Conservation (phyloP, 2,113 vertebrate genomes). For the Candoia aspera region DNA sequence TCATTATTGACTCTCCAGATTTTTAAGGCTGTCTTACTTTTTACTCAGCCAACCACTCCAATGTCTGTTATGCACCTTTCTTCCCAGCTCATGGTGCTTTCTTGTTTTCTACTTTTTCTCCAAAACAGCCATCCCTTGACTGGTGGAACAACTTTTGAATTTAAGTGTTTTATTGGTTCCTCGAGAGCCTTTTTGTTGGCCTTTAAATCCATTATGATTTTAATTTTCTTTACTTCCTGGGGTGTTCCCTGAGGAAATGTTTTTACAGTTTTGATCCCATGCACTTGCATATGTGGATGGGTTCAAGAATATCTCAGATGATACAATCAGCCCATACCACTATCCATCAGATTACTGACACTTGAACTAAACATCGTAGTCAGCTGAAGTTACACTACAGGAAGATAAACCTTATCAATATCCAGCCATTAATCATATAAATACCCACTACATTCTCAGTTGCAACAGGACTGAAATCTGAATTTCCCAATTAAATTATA, state of each 20-base stretch:
- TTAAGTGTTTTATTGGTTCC: neutral
- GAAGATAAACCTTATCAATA: neutral
- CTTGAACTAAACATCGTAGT: neutral
- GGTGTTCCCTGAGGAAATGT: neutral
- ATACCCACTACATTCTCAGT: neutral
- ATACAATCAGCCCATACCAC: neutral
- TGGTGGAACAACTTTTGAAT: neutral
- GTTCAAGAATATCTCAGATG: neutral
- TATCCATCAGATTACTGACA: neutral
- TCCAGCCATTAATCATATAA: neutral
- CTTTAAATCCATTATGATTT: neutral
- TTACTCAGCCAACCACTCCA: neutral
- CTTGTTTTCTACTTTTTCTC: neutral
- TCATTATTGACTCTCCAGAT: neutral
- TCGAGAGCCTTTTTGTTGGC: neutral
- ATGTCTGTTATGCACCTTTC: neutral
- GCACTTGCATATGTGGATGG: neutral
- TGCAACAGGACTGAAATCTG: neutral
- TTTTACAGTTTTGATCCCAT: neutral
- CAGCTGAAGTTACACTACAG: neutral
- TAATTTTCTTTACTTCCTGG: no score
- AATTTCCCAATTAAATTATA: neutral
- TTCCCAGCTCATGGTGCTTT: neutral
- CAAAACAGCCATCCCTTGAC: neutral
- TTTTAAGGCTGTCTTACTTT: neutral